Conservation (phyloP, 2,888 invertebrate genomes). For the Tipula helvola region DNA sequence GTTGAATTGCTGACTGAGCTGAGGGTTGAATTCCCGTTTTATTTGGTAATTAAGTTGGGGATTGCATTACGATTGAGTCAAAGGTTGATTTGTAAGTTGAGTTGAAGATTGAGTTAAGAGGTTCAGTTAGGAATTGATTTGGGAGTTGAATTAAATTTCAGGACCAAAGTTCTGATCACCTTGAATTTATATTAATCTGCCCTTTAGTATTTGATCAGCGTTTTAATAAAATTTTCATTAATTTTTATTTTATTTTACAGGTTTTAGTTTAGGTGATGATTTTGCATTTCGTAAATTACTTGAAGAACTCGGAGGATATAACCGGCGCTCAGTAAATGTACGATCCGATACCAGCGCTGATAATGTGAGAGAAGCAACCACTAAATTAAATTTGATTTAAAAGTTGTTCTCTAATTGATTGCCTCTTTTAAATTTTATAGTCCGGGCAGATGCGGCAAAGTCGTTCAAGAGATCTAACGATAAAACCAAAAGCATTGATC, state of each 20-base stretch:
- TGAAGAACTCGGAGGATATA: constrained; percentile 61
- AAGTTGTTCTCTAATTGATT: background rate
- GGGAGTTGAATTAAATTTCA: no score
- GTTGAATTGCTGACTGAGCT: no score
- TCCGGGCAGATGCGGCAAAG: constrained; percentile 28
- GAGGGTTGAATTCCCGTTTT: no score
- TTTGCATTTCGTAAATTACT: constrained; percentile 73
- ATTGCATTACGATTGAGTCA: no score
- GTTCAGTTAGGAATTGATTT: no score
- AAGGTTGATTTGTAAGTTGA: no score
- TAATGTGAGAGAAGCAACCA: background rate
- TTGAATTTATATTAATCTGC: no score
- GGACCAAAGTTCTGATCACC: no score
- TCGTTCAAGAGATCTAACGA: constrained; percentile 23
- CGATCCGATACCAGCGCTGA: constrained; percentile 40
- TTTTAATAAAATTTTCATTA: no score
- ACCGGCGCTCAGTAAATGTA: constrained; percentile 50
- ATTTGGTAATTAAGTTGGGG: no score
- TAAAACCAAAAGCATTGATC: constrained; percentile 16
- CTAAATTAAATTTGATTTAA: background rate
- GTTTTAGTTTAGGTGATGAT: constrained; percentile 84
- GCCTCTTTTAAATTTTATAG: background rate
- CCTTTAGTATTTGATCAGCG: no score
- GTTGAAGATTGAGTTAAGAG: no score
- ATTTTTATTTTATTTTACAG: constrained; percentile 32